Evolutionary conservation across 2,797 vertebrate genomes (phyloP).

Genomic region (Selene dorsalis): DNA sequence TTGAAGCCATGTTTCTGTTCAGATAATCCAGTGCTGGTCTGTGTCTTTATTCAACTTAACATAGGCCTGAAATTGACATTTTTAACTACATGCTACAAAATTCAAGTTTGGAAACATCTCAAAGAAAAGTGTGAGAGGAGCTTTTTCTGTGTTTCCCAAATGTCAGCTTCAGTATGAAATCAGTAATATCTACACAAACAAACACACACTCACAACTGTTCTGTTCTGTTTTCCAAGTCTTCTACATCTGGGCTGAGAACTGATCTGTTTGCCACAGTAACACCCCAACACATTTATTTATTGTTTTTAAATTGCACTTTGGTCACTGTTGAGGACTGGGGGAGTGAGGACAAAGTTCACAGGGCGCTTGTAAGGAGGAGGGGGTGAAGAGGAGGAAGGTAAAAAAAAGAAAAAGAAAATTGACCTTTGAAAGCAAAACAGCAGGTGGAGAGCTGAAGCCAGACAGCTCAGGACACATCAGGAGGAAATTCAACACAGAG

Average conservation of each 20-base stretch:
- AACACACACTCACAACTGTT: background rate
- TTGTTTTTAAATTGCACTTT: slow-evolving; percentile 82
- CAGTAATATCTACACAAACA: background rate
- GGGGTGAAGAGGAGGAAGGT: slow-evolving; percentile 81
- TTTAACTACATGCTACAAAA: background rate
- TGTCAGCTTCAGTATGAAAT: background rate
- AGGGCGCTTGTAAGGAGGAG: slow-evolving; percentile 77
- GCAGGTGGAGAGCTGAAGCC: slow-evolving; percentile 82
- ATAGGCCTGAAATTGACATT: background rate
- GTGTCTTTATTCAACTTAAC: background rate
- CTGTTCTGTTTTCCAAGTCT: background rate
- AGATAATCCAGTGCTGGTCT: background rate
- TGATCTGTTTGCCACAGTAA: slow-evolving; percentile 14
- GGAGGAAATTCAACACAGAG: slow-evolving; percentile 59
- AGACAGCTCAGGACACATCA: slow-evolving; percentile 73
- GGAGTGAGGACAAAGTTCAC: slow-evolving; percentile 86
- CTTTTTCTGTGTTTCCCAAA: background rate
- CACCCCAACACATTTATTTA: slow-evolving; percentile 62
- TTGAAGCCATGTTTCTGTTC: background rate
- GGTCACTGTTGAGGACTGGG: slow-evolving; percentile 75
- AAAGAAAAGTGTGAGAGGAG: background rate
- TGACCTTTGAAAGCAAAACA: slow-evolving; percentile 85
- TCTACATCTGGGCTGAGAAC: background rate
- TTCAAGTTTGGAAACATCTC: background rate
- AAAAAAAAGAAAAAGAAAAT: slow-evolving; percentile 70